Evolutionary conservation across 2,888 invertebrate genomes (phyloP), one percentile per base, ranked within the genome.

Genomic region (Amblyteles armatorius): DNA sequence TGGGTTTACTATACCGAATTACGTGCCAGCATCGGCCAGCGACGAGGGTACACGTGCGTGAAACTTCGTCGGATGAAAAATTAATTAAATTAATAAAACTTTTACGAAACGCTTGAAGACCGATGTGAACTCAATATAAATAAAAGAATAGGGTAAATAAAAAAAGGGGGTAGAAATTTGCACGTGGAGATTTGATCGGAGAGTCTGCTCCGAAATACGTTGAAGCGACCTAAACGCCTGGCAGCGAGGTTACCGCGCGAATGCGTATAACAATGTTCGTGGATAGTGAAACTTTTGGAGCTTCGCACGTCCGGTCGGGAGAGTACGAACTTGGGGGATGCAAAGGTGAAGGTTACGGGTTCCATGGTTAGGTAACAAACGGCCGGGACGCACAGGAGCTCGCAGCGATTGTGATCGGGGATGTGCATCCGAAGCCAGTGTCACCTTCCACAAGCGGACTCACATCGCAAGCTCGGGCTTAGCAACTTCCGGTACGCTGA

Each of bases 331-430:
- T 79, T 82, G 40, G 48, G 40, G 36, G 36, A 69, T 65, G 50
- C 50, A 74, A 79, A 82, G 84, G 84, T 84, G 81, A 84, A 84
- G 84, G 84, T 84, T 78, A 71, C 69, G 69, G 3, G 65, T 82
- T 79, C 52, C 65, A 79, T 71, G 74, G 81, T 48, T 60, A 16
- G 60, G 29, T 29, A 60, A 82, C 68, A 69, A 63, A 57, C 72
- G 40, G 65, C 63, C 55, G 40, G 78, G 74, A 40, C 26, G 65
- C 36, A 74, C 63, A 68, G 13, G 65, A 74, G 74, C 65, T 79
- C 76, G 69, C 74, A 67, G 50, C 50, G 26, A 55, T 57, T 65
- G 79, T 55, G 52, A 6, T 68, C 26, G 9, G 1, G 19, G 6
- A 52, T 44, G 68, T 57, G 69, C 36, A 60, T 69, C 50, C 11